These are phyloP conservation scores for Aspiorhynchus laticeps DNA, from an alignment of 2,113 vertebrate species.

Conservation along the genomic window DNA sequence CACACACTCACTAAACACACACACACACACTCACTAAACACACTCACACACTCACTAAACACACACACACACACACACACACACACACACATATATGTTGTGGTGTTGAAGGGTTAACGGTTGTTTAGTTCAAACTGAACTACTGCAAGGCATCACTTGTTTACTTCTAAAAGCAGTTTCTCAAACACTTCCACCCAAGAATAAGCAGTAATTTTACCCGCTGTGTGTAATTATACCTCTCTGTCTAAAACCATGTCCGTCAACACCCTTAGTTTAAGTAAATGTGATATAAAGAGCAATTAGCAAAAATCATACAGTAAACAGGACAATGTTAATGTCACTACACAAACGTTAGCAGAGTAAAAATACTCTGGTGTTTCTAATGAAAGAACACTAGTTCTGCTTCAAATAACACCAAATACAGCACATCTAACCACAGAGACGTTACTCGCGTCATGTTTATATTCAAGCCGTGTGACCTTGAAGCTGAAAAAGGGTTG, in stretches of 20 bases:
- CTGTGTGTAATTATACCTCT: background rate
- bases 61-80: no score
- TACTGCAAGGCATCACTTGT: background rate
- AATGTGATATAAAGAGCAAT: background rate
- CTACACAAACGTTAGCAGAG: background rate
- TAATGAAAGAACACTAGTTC: background rate
- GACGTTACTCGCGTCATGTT: no score
- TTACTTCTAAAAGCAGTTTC: background rate
- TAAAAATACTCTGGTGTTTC: background rate
- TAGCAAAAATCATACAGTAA: background rate
- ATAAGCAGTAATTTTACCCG: background rate
- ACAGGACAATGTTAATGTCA: background rate
- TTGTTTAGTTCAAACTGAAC: background rate
- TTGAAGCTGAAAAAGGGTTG: background rate
- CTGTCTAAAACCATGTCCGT: background rate
- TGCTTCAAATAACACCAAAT: background rate
- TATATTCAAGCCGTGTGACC: background rate
- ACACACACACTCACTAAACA: no score
- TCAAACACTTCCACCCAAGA: background rate
- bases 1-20: no score
- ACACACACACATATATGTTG: no score
- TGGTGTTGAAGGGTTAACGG: background rate
- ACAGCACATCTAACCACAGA: no score
- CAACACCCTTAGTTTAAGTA: background rate
- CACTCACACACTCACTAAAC: no score